Percentiles rank a stretch among this genome's conserved stretches.
phyloP scores from a whole-genome alignment of 2,113 vertebrate species.

The Collichthys lucidus region DNA sequence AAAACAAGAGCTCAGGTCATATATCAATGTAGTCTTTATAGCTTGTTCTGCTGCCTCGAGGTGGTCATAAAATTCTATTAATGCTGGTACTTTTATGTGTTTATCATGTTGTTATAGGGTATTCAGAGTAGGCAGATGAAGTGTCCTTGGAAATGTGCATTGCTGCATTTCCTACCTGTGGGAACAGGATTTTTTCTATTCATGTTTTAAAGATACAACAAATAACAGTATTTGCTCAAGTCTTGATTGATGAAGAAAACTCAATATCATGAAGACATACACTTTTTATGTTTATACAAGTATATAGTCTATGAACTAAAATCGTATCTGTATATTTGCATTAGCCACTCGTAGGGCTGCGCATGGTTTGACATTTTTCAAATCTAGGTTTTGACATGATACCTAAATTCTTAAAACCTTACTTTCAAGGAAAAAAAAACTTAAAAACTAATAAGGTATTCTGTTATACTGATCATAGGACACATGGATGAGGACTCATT shows the following conservation, averaged over 20 bases:
- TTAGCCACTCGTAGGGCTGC: background rate
- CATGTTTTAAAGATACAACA: background rate
- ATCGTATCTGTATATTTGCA: background rate
- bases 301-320: too few species aligned
- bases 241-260: too few species aligned
- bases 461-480: background rate
- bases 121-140: background rate
- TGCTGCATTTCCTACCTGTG: background rate
- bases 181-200: background rate
- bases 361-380: background rate
- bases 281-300: too few species aligned
- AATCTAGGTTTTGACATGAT: background rate
- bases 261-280: too few species aligned
- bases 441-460: background rate
- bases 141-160: background rate
- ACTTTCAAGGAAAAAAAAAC: background rate
- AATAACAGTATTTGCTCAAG: background rate
- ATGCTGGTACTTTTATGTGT: background rate
- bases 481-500: slow-evolving; percentile 8
- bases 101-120: background rate
- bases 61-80: background rate
- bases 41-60: background rate
- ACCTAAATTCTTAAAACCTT: background rate
- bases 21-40: background rate
- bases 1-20: too few species aligned